Evolutionary conservation across 2,797 vertebrate species (phyloP).

Genomic region (Hephaestus fuliginosus): DNA sequence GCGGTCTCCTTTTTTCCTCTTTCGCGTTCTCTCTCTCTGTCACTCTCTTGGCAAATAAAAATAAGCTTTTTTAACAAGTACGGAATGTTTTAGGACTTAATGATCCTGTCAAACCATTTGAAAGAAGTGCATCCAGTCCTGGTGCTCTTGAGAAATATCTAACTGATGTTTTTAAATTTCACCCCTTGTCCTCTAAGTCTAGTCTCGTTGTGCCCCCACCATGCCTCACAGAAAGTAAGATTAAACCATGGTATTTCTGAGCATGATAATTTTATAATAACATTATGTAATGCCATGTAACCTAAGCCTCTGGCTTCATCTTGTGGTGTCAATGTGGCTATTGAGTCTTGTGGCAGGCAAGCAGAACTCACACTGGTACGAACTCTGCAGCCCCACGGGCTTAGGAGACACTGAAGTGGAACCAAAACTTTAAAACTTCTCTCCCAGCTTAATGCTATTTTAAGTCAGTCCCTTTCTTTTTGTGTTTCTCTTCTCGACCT

Average conservation of each 20-base stretch:
- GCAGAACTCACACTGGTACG: slow-evolving; percentile 54
- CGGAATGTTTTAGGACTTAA: slow-evolving; percentile 62
- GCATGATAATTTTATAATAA: slow-evolving; percentile 68
- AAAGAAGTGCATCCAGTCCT: slow-evolving; percentile 38
- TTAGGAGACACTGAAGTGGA: slow-evolving; percentile 39
- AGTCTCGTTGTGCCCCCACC: not conserved
- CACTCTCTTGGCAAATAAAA: slow-evolving; percentile 59
- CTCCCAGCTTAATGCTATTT: slow-evolving; percentile 12
- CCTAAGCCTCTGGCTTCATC: slow-evolving; percentile 69
- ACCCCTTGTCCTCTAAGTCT: not conserved
- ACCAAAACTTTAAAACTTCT: slow-evolving; percentile 36
- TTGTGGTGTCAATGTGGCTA: slow-evolving; percentile 64
- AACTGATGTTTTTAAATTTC: not conserved
- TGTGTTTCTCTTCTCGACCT: not conserved
- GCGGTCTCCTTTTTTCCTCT: slow-evolving; percentile 31
- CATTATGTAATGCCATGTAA: slow-evolving; percentile 70
- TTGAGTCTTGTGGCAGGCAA: slow-evolving; percentile 47
- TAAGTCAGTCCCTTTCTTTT: slow-evolving; percentile 4
- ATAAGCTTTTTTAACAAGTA: slow-evolving; percentile 59
- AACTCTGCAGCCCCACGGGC: slow-evolving; percentile 11
- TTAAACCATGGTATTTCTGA: slow-evolving; percentile 58
- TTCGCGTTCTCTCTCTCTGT: slow-evolving; percentile 52
- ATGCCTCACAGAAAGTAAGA: slow-evolving; percentile 40
- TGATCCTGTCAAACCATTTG: slow-evolving; percentile 49
- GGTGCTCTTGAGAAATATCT: slow-evolving; percentile 16